phyloP scores from a whole-genome alignment of 2,113 vertebrate species.

The Brachyhypopomus gauderio region DNA sequence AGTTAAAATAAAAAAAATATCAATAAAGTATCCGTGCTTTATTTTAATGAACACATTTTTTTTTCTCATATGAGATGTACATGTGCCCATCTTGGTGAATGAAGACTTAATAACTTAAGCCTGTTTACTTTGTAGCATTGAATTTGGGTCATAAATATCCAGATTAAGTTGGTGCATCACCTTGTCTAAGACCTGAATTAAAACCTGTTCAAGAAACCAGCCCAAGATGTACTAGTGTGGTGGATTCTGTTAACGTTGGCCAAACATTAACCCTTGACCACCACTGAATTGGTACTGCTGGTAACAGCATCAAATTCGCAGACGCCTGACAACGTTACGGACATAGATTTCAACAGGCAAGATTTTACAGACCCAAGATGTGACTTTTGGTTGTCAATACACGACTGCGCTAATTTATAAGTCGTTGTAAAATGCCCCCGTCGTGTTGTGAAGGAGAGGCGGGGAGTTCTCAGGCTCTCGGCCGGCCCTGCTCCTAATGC shows the following conservation, averaged over 20 bases:
- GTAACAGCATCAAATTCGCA: no score
- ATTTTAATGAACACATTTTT: no score
- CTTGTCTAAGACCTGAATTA: not conserved
- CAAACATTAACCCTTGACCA: not conserved
- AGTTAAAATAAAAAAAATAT: no score
- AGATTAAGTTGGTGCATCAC: not conserved
- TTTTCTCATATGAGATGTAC: not conserved
- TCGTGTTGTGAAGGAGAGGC: conserved; percentile 32
- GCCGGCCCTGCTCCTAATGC: not conserved
- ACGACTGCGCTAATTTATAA: conserved; percentile 7
- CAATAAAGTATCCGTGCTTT: no score
- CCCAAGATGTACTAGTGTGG: not conserved
- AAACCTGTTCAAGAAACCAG: not conserved
- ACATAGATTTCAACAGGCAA: no score
- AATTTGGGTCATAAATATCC: not conserved
- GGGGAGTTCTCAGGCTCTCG: not conserved
- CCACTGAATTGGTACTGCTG: no score
- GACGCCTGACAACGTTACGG: no score
- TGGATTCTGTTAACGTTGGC: no score
- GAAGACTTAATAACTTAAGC: not conserved
- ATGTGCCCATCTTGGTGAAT: not conserved
- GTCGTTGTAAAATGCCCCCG: conserved; percentile 22
- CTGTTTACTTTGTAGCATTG: not conserved
- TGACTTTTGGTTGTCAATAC: conserved; percentile 45
- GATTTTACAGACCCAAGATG: not conserved